Conservation (phyloP, 2,113 vertebrate genomes). For the Toxostoma redivivum region DNA sequence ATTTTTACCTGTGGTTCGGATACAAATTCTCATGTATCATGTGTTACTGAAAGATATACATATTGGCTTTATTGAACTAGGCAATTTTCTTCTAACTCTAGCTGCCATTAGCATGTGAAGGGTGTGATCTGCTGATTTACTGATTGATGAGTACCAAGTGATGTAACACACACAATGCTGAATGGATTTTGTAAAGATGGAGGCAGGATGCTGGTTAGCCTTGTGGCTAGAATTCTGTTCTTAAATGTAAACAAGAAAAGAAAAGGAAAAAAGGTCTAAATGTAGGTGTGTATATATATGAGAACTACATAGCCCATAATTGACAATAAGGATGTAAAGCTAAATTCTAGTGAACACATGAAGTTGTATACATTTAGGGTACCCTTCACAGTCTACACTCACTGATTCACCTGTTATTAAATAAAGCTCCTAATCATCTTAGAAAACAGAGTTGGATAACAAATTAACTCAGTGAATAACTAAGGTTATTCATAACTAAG, state of each 20-base stretch:
- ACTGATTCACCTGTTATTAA: neutral
- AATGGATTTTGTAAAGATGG: neutral
- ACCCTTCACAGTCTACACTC: neutral
- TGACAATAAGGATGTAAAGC: neutral
- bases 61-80: neutral
- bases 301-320: neutral
- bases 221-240: neutral
- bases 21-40: neutral
- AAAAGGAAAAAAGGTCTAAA: neutral
- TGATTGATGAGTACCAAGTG: accelerated
- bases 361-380: neutral
- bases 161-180: neutral
- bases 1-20: neutral
- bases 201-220: neutral
- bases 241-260: neutral
- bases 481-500: neutral
- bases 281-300: neutral
- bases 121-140: neutral
- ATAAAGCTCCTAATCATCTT: neutral
- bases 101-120: neutral
- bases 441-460: neutral
- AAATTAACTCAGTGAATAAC: neutral
- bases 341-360: neutral
- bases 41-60: neutral
- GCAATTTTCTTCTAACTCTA: neutral